A percentile compares a stretch with the other conserved stretches of the same genome.
Evolutionary conservation across 2,797 vertebrate genomes (phyloP).

Genomic region (Ficedula albicollis): DNA sequence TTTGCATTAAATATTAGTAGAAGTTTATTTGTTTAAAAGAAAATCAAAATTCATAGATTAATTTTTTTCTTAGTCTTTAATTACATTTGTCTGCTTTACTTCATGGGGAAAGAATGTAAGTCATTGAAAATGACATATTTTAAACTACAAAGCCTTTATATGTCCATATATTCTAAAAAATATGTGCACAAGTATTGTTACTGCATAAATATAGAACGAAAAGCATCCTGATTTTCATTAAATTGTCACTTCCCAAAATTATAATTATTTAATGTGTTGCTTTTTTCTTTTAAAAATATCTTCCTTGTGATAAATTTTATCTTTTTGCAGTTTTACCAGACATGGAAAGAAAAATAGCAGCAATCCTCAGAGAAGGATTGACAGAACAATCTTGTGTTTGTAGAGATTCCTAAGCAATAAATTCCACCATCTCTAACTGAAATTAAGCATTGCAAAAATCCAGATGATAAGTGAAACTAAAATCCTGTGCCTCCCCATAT

Average conservation of each 20-base stretch:
- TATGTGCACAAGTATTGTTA: not conserved
- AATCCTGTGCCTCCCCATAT: not conserved
- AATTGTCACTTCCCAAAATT: not conserved
- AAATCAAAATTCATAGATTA: not conserved
- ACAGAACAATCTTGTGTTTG: not conserved
- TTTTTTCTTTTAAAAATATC: not conserved
- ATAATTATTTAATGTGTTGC: not conserved
- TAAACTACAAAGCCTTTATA: not conserved
- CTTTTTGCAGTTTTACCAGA: not conserved
- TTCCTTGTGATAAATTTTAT: not conserved
- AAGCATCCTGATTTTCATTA: not conserved
- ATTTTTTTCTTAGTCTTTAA: not conserved
- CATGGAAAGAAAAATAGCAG: not conserved
- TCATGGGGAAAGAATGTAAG: not conserved
- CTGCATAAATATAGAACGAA: not conserved
- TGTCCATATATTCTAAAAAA: not conserved
- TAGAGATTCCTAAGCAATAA: not conserved
- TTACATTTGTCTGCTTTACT: not conserved
- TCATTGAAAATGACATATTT: not conserved
- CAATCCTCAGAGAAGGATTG: not conserved
- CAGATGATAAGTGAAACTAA: not conserved
- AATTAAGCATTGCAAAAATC: not conserved
- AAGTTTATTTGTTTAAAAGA: not conserved
- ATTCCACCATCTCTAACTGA: not conserved
- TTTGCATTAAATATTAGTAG: not conserved